These are phyloP conservation scores for Diadophis punctatus DNA, from an alignment of 2,113 vertebrate genomes.

Conservation along the genomic window DNA sequence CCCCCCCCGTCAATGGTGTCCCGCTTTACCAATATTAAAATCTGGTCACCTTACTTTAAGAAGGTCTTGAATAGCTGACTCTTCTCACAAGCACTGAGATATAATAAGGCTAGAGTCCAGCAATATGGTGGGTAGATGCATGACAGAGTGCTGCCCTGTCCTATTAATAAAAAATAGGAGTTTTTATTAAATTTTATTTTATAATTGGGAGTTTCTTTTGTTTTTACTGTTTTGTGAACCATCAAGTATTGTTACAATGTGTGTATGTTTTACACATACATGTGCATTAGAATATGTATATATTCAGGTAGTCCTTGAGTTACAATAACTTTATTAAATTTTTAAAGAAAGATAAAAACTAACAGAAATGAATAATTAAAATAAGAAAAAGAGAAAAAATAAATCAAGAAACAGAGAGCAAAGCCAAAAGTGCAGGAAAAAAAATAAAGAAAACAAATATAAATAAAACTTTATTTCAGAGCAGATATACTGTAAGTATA, in stretches of 20 bases:
- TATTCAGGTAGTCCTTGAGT: not conserved
- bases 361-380: not conserved
- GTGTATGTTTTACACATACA: not conserved
- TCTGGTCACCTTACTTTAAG: too few relatives aligned
- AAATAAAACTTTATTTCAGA: not conserved
- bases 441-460: not conserved
- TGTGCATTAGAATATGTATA: not conserved
- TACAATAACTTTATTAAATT: not conserved
- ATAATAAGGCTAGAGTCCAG: not conserved
- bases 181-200: not conserved
- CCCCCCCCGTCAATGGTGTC: too few relatives aligned
- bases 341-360: not conserved
- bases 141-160: not conserved
- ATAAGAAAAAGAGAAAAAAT: not conserved
- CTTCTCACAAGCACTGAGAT: not conserved
- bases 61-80: not conserved
- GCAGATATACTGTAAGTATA: not conserved
- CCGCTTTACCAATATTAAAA: too few relatives aligned
- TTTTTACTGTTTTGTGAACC: not conserved
- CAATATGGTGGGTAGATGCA: not conserved
- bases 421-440: not conserved
- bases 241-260: not conserved
- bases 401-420: not conserved
- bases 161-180: too few relatives aligned
- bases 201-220: not conserved